phyloP scores from a whole-genome alignment of 2,797 vertebrate species.

The Lerista edwardsae region DNA sequence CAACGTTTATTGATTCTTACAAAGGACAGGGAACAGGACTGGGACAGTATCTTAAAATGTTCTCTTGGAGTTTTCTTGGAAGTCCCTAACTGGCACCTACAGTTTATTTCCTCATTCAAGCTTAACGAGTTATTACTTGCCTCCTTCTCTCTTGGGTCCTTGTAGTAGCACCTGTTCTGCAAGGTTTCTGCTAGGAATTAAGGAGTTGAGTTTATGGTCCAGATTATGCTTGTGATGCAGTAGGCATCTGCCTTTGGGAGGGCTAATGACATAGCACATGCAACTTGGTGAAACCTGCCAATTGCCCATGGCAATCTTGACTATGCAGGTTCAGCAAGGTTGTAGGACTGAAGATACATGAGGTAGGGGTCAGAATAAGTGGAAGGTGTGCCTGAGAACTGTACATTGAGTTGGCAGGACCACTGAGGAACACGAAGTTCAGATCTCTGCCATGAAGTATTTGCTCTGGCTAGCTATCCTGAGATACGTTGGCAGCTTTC shows the following conservation, averaged over 20 bases:
- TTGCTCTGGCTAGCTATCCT: not conserved
- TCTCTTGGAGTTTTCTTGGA: not conserved
- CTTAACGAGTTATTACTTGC: constrained; percentile 69
- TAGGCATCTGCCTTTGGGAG: constrained; percentile 3
- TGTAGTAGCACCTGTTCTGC: constrained; percentile 27
- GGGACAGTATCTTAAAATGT: not conserved
- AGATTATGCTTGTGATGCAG: constrained; percentile 23
- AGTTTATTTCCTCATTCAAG: not conserved
- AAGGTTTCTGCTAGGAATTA: constrained; percentile 7
- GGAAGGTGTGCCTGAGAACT: not conserved
- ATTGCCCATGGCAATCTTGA: not conserved
- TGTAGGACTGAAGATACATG: not conserved
- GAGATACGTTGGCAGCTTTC: not conserved
- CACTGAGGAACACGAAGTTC: not conserved
- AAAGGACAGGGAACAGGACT: not conserved
- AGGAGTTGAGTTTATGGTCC: constrained; percentile 4
- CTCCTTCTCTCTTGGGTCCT: constrained; percentile 37
- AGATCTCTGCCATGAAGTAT: not conserved
- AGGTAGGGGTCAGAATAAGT: not conserved
- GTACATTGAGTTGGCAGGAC: not conserved
- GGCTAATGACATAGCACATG: constrained; percentile 4
- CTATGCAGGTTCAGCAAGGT: not conserved
- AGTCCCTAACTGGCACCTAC: not conserved
- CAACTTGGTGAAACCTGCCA: not conserved
- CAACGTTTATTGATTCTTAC: not conserved